These are phyloP conservation scores for Philaethria dido DNA, from an alignment of 2,888 invertebrate genomes.

Conservation along the genomic window DNA sequence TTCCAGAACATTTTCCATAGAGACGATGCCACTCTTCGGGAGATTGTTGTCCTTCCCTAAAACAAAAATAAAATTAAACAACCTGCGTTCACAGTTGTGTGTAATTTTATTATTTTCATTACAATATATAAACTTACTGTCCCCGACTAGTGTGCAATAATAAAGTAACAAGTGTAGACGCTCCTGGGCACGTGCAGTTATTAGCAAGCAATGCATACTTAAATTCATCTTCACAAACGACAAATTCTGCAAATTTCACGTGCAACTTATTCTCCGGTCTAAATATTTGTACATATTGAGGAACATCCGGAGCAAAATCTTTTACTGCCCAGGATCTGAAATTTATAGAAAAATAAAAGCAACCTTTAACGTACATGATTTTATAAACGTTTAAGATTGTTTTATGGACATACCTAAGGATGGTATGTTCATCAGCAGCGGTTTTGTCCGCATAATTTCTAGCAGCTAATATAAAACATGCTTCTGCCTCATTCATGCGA, in stretches of 20 bases:
- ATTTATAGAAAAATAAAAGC: slow-evolving; percentile 6
- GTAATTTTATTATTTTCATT: neutral
- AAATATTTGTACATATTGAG: slow-evolving; percentile 99
- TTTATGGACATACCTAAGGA: slow-evolving; percentile 79
- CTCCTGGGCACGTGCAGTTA: slow-evolving; percentile 99
- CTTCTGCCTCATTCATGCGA: slow-evolving; percentile 98
- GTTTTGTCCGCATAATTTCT: slow-evolving; percentile 98
- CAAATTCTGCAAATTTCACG: slow-evolving; percentile 99
- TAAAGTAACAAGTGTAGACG: slow-evolving; percentile 97
- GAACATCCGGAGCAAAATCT: slow-evolving; percentile 98
- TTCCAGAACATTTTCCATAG: slow-evolving; percentile 99
- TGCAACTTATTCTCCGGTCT: slow-evolving; percentile 99
- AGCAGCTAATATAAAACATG: slow-evolving; percentile 98
- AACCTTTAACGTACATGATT: too few species aligned
- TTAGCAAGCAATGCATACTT: slow-evolving; percentile 99
- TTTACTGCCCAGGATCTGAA: slow-evolving; percentile 98
- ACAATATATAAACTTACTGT: slow-evolving; percentile 89
- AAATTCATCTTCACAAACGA: slow-evolving; percentile 99
- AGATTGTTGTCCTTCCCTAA: slow-evolving; percentile 96
- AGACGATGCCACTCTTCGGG: slow-evolving; percentile 99
- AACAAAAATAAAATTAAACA: neutral
- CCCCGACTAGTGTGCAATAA: slow-evolving; percentile 98
- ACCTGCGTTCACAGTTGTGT: too few species aligned
- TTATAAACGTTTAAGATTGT: neutral
- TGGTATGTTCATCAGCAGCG: slow-evolving; percentile 93